Percentiles rank a stretch among this genome's conserved stretches.
phyloP scores from a whole-genome alignment of 92 coral and sea anemone genomes.

The Chrysogorgia sp. region DNA sequence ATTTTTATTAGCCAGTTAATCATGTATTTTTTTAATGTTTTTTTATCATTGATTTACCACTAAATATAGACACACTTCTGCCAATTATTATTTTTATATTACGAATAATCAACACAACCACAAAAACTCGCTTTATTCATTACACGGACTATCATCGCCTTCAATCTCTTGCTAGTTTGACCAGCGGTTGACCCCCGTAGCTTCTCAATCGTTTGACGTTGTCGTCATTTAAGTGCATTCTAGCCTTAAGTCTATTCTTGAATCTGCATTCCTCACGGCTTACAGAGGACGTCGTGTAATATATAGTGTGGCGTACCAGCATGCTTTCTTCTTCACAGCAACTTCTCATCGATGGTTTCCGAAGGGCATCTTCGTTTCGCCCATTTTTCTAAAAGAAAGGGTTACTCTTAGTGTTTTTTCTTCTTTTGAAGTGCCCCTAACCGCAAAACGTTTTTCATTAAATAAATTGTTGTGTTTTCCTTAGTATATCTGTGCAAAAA shows the following conservation, averaged over 20 bases:
- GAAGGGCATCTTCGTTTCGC: background rate
- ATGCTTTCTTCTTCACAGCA: background rate
- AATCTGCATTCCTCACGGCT: conserved; percentile 26
- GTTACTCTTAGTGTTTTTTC: too few relatives aligned
- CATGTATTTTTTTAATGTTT: too few relatives aligned
- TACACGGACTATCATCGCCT: background rate
- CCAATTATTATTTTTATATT: too few relatives aligned
- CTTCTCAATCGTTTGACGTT: conserved; percentile 15
- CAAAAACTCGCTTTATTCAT: too few relatives aligned
- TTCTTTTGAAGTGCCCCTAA: too few relatives aligned
- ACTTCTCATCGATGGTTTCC: background rate
- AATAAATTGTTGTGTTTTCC: too few relatives aligned
- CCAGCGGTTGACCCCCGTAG: background rate
- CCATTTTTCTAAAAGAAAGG: background rate
- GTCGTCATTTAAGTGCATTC: conserved; percentile 18
- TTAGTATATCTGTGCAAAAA: too few relatives aligned
- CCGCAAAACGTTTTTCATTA: too few relatives aligned
- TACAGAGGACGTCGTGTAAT: conserved; percentile 20
- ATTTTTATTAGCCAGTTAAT: too few relatives aligned
- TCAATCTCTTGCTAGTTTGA: background rate
- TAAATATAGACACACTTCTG: too few relatives aligned
- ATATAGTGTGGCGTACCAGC: conserved; percentile 34
- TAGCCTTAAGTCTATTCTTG: conserved; percentile 30
- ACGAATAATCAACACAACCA: too few relatives aligned
- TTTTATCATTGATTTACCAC: too few relatives aligned